These are phyloP conservation scores for Coracias cyanogaster DNA, from an alignment of 2,797 vertebrate genomes.

Conservation along the genomic window DNA sequence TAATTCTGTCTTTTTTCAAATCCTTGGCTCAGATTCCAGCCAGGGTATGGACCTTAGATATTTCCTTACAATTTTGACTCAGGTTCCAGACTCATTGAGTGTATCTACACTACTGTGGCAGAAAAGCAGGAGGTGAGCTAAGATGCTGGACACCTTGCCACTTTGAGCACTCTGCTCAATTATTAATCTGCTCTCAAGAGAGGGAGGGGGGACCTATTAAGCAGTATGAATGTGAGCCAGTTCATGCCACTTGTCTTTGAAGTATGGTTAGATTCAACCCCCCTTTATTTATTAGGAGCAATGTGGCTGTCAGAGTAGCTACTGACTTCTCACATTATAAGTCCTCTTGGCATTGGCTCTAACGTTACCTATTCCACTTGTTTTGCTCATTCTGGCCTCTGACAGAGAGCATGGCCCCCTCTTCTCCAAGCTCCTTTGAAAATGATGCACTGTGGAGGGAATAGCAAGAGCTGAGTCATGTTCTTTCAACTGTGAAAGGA, in stretches of 20 bases:
- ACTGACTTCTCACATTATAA: not conserved
- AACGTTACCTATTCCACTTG: not conserved
- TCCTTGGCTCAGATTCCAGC: not conserved
- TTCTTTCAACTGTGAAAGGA: not conserved
- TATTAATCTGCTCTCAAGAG: not conserved
- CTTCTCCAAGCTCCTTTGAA: not conserved
- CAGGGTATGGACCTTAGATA: not conserved
- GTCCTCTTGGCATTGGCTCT: not conserved
- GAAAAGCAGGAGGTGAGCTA: conserved; percentile 13
- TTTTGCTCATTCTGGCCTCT: not conserved
- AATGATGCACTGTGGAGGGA: not conserved
- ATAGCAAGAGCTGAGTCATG: not conserved
- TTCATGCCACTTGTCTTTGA: not conserved
- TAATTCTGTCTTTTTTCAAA: not conserved
- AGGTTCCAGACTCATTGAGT: not conserved
- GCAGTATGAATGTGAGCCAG: not conserved
- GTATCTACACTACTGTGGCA: not conserved
- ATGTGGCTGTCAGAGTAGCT: not conserved
- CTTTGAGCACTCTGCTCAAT: not conserved
- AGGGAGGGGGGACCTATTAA: not conserved
- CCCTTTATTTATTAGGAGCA: not conserved
- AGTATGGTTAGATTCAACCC: not conserved
- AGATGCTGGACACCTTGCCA: not conserved
- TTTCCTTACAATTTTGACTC: not conserved
- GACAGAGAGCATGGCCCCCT: not conserved